Evolutionary conservation across 2,888 invertebrate species (phyloP).

Genomic region (Eupelmus urozonus): DNA sequence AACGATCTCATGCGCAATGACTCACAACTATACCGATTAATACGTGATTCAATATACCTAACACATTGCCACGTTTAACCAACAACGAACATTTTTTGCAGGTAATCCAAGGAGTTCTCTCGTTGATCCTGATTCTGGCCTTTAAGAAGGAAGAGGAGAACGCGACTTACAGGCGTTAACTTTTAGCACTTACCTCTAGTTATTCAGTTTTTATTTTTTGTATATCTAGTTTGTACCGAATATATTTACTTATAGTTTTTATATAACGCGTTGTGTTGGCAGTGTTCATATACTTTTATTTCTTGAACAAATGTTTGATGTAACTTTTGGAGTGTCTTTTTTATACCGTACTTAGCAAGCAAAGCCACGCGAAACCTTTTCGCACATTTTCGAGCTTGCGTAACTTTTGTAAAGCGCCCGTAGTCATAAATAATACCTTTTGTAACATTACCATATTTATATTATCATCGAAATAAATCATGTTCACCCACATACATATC

Average conservation of each 20-base stretch:
- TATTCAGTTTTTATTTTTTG: not conserved
- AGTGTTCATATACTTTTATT: not conserved
- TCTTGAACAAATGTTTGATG: not conserved
- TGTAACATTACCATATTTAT: slow-evolving; percentile 50
- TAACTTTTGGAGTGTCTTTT: not conserved
- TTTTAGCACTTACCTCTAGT: not conserved
- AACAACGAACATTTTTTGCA: too few species aligned
- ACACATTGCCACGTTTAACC: too few species aligned
- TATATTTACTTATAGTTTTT: not conserved
- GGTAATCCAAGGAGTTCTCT: slow-evolving; percentile 85
- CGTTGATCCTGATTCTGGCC: slow-evolving; percentile 85
- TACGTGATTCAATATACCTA: too few species aligned
- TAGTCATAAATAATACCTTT: slow-evolving; percentile 26
- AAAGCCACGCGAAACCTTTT: not conserved
- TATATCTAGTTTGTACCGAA: not conserved
- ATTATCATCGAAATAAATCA: slow-evolving; percentile 54
- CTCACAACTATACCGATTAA: too few species aligned
- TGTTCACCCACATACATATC: slow-evolving; percentile 8
- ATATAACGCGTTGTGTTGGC: not conserved
- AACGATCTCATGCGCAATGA: too few species aligned
- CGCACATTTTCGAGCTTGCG: not conserved
- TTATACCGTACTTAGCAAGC: not conserved
- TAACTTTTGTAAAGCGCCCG: slow-evolving; percentile 49
- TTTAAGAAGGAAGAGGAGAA: slow-evolving; percentile 86
- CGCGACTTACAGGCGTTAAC: slow-evolving; percentile 79